Base-by-base conservation (phyloP, 1,140 invertebrate genomes). In the Drosophila sulfurigaster region DNA sequence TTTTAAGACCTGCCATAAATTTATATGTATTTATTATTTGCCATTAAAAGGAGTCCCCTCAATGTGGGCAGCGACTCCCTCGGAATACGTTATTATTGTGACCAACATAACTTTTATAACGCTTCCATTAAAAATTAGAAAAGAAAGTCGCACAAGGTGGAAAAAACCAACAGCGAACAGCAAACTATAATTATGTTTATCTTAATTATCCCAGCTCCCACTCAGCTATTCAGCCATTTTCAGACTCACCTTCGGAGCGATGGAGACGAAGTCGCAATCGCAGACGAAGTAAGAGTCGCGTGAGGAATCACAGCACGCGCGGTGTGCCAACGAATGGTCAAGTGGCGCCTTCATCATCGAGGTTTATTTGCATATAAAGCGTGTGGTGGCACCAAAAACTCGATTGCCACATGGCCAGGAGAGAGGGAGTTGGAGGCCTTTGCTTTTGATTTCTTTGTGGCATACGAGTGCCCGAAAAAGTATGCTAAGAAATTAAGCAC, bases 101-200 rank as follows among this genome's bases (percentile, higher is more conserved):
- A 54, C 57, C 63, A 75, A 67, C 75, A 81, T 82, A 76, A 76
- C 64, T 83, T 83, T 70, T 81, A 81, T 71, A 43, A 64, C 32
- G 28, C 30, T 70, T 62, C 81, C 72, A 86, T 83, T 81, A 75
- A 83, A 86, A 68, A 62, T 68, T 68, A 60, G 58, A 78, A 81
- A 52, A 32, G 43, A 58, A 60, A 43, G 49, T 69, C 57, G 30
- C 65, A 35, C 10, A 54, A 45, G 5, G 62, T 45, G 38, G 72
- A 70, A 72, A 72, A 80, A 76, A 78, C 43, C 77, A 83, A 78
- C 57, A 85, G 67, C 82, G 66, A 82, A 77, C 82, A 68, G 69
- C 80, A 64, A 89, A 88, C 85, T 85, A 89, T 89, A 89, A 89
- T 89, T 89, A 89, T 89, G 85, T 89, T 89, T 89, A 89, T 89